Evolutionary conservation across 2,113 vertebrate genomes (phyloP).

Genomic region (Ophthalmolycus amberensis): DNA sequence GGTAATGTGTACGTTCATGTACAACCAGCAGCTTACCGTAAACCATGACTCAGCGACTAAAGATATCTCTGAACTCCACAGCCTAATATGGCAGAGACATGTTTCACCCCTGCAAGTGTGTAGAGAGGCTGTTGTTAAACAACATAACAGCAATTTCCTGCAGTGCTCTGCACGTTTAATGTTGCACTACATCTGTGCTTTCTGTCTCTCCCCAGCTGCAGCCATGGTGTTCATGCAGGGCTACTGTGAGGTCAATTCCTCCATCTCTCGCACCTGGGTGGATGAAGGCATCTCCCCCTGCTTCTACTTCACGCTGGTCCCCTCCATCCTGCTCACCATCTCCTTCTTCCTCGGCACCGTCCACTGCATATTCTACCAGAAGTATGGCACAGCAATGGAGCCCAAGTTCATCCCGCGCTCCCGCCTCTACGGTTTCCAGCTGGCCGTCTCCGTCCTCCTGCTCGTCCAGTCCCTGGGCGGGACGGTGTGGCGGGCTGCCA

Average conservation of each 20-base stretch:
- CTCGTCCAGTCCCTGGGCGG: slow-evolving; percentile 83
- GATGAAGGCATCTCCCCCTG: slow-evolving; percentile 91
- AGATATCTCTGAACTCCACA: not conserved
- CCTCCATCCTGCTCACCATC: slow-evolving; percentile 83
- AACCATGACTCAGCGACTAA: slow-evolving; percentile 19
- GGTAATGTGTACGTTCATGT: not conserved
- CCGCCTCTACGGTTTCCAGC: slow-evolving; percentile 86
- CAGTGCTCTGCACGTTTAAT: not conserved
- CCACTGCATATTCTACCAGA: slow-evolving; percentile 85
- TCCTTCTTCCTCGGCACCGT: slow-evolving; percentile 87
- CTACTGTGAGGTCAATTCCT: slow-evolving; percentile 90
- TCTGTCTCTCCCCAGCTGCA: slow-evolving; percentile 25
- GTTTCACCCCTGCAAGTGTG: not conserved
- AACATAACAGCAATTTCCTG: not conserved
- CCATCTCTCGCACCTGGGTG: slow-evolving; percentile 87
- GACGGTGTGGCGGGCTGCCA: slow-evolving; percentile 76
- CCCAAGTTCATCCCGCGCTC: slow-evolving; percentile 90
- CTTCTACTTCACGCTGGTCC: slow-evolving; percentile 94
- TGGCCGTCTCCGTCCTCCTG: slow-evolving; percentile 85
- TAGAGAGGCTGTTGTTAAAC: too few relatives aligned
- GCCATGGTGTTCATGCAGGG: slow-evolving; percentile 83
- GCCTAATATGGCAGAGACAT: not conserved
- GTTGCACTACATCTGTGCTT: not conserved
- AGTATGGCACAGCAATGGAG: slow-evolving; percentile 88
- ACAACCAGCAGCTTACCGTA: not conserved